A percentile compares a stretch with the other conserved stretches of the same genome.
Evolutionary conservation across 2,113 vertebrate species (phyloP).

Genomic region (Etheostoma cragini): DNA sequence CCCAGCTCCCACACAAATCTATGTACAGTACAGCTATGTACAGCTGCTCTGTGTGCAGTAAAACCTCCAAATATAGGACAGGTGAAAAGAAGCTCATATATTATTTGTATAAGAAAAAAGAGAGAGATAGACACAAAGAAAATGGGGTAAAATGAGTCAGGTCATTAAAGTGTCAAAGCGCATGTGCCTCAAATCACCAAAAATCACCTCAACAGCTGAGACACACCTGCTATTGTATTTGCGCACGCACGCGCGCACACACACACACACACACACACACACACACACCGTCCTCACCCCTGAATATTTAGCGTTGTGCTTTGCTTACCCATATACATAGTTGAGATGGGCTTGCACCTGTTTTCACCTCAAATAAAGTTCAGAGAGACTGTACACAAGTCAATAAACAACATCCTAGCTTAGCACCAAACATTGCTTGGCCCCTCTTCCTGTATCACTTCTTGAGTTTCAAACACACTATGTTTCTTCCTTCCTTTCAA

Average conservation of each 20-base stretch:
- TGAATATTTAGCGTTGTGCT: slow-evolving; percentile 57
- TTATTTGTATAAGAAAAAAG: slow-evolving; percentile 1
- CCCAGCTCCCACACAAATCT: slow-evolving; percentile 63
- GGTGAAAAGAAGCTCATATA: slow-evolving; percentile 32
- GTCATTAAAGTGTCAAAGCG: slow-evolving; percentile 50
- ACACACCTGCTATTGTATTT: slow-evolving; percentile 72
- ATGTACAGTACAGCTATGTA: slow-evolving; percentile 41
- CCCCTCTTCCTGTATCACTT: slow-evolving; percentile 49
- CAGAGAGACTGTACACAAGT: slow-evolving; percentile 70
- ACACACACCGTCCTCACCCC: slow-evolving; percentile 18
- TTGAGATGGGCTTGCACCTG: slow-evolving; percentile 63
- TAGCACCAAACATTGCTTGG: slow-evolving; percentile 64
- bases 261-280: slow-evolving; percentile 27
- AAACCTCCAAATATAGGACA: slow-evolving; percentile 61
- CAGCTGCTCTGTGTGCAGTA: slow-evolving; percentile 61
- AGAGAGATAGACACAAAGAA: slow-evolving; percentile 14
- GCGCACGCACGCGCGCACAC: slow-evolving; percentile 12
- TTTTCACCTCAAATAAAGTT: slow-evolving; percentile 81
- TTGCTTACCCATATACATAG: slow-evolving; percentile 80
- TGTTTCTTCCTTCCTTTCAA: slow-evolving; percentile 24
- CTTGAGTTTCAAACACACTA: slow-evolving; percentile 73
- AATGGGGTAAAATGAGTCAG: slow-evolving; percentile 44
- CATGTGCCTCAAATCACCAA: slow-evolving; percentile 24
- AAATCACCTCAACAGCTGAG: slow-evolving; percentile 68
- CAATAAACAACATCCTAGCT: slow-evolving; percentile 69